Evolutionary conservation across 2,797 vertebrate species (phyloP).

Genomic region (Myoxocephalus aenaeus): DNA sequence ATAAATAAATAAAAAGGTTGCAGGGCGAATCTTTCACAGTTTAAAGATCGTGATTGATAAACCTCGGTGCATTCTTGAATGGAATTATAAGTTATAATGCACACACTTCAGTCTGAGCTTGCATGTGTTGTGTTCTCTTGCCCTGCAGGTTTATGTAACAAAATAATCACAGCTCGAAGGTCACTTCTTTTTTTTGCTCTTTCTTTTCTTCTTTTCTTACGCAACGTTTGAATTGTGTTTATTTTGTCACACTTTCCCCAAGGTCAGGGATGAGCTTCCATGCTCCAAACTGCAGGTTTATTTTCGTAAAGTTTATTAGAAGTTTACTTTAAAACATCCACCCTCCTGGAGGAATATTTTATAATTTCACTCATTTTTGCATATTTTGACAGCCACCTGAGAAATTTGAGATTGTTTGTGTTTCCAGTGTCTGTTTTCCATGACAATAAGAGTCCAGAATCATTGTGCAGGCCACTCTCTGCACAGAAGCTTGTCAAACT

Average conservation of each 20-base stretch:
- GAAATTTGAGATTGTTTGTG: conserved; percentile 31
- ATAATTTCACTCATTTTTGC: conserved; percentile 11
- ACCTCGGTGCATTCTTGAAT: neutral
- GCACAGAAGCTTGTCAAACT: conserved; percentile 34
- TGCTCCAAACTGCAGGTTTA: neutral
- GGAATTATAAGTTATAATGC: neutral
- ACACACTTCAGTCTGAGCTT: neutral
- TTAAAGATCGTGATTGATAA: neutral
- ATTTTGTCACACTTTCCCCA: neutral
- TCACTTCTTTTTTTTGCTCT: neutral
- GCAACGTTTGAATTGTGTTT: neutral
- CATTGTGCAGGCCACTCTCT: conserved; percentile 26
- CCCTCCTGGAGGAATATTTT: neutral
- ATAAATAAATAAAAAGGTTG: neutral
- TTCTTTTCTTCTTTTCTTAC: neutral
- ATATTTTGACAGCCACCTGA: conserved; percentile 17
- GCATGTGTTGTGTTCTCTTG: neutral
- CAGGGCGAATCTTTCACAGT: neutral
- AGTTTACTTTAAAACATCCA: neutral
- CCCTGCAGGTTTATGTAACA: neutral
- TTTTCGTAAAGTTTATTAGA: neutral
- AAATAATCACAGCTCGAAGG: neutral
- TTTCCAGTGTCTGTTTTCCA: conserved; percentile 21
- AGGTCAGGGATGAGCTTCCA: neutral
- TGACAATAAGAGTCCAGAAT: conserved; percentile 18